These are phyloP conservation scores for Prionace glauca DNA, from an alignment of 2,797 vertebrate genomes.

Conservation along the genomic window DNA sequence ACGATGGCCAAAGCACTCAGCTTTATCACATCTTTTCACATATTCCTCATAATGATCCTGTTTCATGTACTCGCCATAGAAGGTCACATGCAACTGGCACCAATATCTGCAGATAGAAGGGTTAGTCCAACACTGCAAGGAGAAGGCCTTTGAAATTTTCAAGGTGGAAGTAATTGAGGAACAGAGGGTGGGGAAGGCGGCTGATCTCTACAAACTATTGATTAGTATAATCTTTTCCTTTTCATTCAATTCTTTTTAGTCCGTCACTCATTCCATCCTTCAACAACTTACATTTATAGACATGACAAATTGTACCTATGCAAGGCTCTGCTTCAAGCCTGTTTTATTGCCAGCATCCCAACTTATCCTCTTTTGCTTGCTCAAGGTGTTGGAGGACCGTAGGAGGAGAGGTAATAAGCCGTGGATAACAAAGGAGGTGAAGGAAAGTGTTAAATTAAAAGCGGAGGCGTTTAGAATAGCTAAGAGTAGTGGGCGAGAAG, in stretches of 20 bases:
- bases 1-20: neutral
- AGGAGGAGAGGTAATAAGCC: too few relatives aligned
- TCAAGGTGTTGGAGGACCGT: neutral
- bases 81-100: neutral
- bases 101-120: neutral
- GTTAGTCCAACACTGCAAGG: neutral
- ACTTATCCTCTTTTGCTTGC: neutral
- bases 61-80: neutral
- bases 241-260: neutral
- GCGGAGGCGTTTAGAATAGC: too few relatives aligned
- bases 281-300: neutral
- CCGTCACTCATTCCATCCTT: neutral
- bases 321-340: neutral
- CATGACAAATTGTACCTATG: neutral
- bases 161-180: neutral
- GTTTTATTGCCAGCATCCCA: neutral
- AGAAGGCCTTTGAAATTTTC: neutral
- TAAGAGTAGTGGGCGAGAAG: too few relatives aligned
- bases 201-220: neutral
- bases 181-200: neutral
- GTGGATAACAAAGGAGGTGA: too few relatives aligned
- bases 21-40: neutral
- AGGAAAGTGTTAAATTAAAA: too few relatives aligned
- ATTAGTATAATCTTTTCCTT: neutral
- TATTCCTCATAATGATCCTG: neutral